Conservation (phyloP, 2,888 invertebrate genomes). For the Ptychoptera albimana region DNA sequence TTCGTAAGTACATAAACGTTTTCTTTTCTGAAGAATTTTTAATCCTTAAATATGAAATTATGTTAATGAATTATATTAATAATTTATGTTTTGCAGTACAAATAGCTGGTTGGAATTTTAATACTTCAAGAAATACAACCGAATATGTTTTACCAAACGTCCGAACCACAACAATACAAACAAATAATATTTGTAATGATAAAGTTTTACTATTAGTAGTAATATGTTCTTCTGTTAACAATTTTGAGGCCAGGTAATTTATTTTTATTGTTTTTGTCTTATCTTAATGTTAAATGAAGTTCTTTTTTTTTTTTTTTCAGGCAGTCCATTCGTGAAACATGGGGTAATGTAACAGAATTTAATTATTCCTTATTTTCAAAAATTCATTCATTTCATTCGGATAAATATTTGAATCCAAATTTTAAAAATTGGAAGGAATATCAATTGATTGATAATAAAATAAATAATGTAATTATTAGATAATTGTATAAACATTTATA, state of each 20-base stretch:
- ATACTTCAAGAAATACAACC: slow-evolving; percentile 54
- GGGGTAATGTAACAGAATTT: slow-evolving; percentile 28
- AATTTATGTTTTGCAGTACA: slow-evolving; percentile 32
- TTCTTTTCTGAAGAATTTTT: too few relatives aligned
- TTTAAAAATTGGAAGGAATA: slow-evolving; percentile 14
- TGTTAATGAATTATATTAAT: too few relatives aligned
- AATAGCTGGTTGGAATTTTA: slow-evolving; percentile 53
- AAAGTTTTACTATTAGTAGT: slow-evolving; percentile 50
- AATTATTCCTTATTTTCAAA: slow-evolving; percentile 25
- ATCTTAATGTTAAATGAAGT: slow-evolving; percentile 1
- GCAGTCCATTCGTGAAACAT: slow-evolving; percentile 28
- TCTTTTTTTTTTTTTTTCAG: slow-evolving; percentile 11
- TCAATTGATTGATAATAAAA: slow-evolving; percentile 9
- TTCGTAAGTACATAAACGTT: too few relatives aligned
- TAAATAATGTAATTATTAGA: not conserved
- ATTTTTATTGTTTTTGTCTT: not conserved
- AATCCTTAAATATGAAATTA: too few relatives aligned
- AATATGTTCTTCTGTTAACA: slow-evolving; percentile 55
- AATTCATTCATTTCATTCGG: slow-evolving; percentile 21
- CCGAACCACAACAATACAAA: slow-evolving; percentile 47
- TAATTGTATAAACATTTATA: not conserved
- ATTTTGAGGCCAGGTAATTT: slow-evolving; percentile 42
- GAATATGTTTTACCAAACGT: slow-evolving; percentile 55
- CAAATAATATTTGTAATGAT: slow-evolving; percentile 35
- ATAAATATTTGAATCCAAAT: slow-evolving; percentile 20